These are phyloP conservation scores for Acrobasis suavella DNA, from an alignment of 2,888 invertebrate genomes.

Conservation along the genomic window DNA sequence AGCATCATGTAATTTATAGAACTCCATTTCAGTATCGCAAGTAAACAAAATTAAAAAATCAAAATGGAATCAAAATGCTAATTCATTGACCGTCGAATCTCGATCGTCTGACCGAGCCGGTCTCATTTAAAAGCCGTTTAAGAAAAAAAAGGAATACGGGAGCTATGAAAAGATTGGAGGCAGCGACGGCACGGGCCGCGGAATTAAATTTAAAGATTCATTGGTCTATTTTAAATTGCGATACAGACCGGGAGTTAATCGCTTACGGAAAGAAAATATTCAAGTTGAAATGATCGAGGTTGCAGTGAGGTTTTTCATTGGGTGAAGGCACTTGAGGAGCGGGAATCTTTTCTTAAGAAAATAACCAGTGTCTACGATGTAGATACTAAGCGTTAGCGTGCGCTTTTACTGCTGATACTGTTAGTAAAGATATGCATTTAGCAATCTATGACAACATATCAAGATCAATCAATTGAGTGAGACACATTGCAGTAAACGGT, in stretches of 20 bases:
- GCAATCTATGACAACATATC: too few species aligned
- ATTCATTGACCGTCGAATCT: conserved; percentile 4
- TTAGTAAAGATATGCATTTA: too few species aligned
- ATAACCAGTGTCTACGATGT: too few species aligned
- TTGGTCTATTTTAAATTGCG: conserved; percentile 46
- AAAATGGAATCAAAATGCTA: not conserved
- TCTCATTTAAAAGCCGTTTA: conserved; percentile 13
- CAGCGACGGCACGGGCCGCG: conserved; percentile 27
- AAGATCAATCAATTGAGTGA: too few species aligned
- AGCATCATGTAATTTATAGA: too few species aligned
- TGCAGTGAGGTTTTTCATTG: conserved; percentile 36
- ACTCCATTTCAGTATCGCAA: too few species aligned
- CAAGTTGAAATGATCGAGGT: conserved; percentile 40
- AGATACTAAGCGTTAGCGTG: too few species aligned
- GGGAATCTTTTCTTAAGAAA: conserved; percentile 25
- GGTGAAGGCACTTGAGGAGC: conserved; percentile 41
- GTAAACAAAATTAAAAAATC: too few species aligned
- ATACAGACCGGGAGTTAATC: conserved; percentile 42
- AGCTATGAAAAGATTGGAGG: conserved; percentile 26
- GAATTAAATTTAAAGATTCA: conserved; percentile 43
- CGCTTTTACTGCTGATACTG: too few species aligned
- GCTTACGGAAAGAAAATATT: conserved; percentile 44
- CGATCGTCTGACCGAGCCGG: not conserved
- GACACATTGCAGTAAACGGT: too few species aligned
- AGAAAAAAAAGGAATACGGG: conserved; percentile 23